Evolutionary conservation across 2,888 invertebrate genomes (phyloP).

Genomic region (Epinotia demarniana): DNA sequence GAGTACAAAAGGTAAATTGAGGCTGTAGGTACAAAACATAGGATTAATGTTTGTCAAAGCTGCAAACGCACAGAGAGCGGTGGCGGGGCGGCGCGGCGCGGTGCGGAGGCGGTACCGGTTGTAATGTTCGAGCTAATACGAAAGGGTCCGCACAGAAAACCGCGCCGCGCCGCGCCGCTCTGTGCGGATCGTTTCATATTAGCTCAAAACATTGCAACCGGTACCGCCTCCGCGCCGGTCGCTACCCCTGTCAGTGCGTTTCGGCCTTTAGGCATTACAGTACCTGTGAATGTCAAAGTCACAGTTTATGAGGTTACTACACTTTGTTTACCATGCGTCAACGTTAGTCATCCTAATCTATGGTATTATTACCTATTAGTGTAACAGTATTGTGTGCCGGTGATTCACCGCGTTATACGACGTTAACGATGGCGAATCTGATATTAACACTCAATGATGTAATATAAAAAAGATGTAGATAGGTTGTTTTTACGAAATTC

Average conservation of each 20-base stretch:
- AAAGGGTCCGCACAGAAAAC: no score
- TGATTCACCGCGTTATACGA: slow-evolving; percentile 11
- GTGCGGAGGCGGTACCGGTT: no score
- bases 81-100: no score
- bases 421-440: not conserved
- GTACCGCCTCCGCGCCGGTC: no score
- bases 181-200: no score
- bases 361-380: slow-evolving; percentile 16
- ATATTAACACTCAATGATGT: not conserved
- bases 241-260: no score
- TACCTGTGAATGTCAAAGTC: slow-evolving; percentile 15
- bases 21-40: not conserved
- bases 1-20: not conserved
- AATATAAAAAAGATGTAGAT: no score
- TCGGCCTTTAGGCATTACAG: not conserved
- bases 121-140: no score
- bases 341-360: slow-evolving; percentile 17
- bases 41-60: not conserved
- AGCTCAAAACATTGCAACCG: no score
- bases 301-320: slow-evolving; percentile 22
- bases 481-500: no score
- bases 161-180: no score
- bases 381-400: slow-evolving; percentile 2
- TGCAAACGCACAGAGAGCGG: no score
- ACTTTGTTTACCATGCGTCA: slow-evolving; percentile 22